Base-by-base conservation (phyloP, 2,888 invertebrate genomes). In the Stenichneumon culpator region DNA sequence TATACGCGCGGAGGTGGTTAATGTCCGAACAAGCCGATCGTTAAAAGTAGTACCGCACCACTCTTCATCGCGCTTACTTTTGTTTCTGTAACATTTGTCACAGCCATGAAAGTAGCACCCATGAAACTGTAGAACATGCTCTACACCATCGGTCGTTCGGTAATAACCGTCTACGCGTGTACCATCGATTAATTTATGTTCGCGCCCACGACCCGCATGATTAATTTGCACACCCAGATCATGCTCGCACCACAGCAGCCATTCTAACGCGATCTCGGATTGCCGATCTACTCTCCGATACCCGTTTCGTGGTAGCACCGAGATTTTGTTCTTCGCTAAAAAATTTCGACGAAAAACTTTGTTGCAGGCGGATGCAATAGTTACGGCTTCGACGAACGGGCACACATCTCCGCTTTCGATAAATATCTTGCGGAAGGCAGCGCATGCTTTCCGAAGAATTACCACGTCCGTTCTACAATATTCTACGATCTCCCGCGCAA, bases 361-460 rank as follows among this genome's bases (percentile, higher is more conserved):
- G 4, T 32, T 32, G 5, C 32, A 32, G 0, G 32, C 32, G 4
- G 81, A 81, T 2, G 73, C 84, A 1, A 84, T 78, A 63, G 32
- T 86, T 0, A 80, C 79, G 22, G 88, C 85, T 74, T 91, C 89
- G 0, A 79, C 68, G 75, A 93, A 91, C 0, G 90, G 90, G 32
- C 88, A 87, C 2, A 90, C 89, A n/a, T 84, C 85, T 0, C 83
- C 85, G 7, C 75, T 81, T 11, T 84, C 68, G 1, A 90, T 19
- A 39, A 92, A 82, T 5, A 82, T 78, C 3, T 47, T 25, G 3
- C n/a, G 72, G 19, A 78, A 92, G 79, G 86, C 89, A 16, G 89
- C 19, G 78, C 90, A 92, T 0, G 90, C 89, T 22, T 83, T 79
- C 88, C 32, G 82, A 16, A 92, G 79, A 78, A 92, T 92, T 9